Evolutionary conservation across 2,797 vertebrate species (phyloP).

Genomic region (Eulemur albifrons): DNA sequence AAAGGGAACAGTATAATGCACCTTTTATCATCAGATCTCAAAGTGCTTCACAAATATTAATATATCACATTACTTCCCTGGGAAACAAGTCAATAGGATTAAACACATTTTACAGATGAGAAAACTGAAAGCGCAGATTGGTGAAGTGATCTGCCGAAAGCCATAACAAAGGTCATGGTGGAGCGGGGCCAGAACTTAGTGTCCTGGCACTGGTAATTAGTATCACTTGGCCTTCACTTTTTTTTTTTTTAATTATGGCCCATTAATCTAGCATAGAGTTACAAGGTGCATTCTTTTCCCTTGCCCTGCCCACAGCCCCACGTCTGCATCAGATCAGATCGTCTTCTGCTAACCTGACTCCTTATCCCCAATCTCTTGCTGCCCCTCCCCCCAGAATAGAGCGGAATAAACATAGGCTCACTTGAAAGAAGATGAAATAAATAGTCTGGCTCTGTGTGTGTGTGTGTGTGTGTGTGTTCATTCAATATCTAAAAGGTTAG

Average conservation of each 20-base stretch:
- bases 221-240: not conserved
- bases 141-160: not conserved
- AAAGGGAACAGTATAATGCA: not conserved
- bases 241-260: no score
- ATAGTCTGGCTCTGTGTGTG: not conserved
- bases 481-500: not conserved
- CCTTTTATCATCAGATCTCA: conserved; percentile 3
- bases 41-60: conserved; percentile 43
- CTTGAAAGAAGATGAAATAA: not conserved
- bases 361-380: not conserved
- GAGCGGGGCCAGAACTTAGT: not conserved
- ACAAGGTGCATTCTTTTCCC: not conserved
- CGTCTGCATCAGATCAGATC: not conserved
- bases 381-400: not conserved
- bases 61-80: conserved; percentile 29
- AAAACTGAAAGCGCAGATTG: not conserved
- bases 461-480: not conserved
- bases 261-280: not conserved
- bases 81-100: conserved; percentile 47
- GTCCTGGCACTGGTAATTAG: not conserved
- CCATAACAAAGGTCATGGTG: rapidly evolving
- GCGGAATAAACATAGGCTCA: not conserved
- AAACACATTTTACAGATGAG: conserved; percentile 54
- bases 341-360: not conserved
- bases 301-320: not conserved